Base-by-base conservation (phyloP, 2,113 vertebrate genomes). In the Cochlearius cochlearius region DNA sequence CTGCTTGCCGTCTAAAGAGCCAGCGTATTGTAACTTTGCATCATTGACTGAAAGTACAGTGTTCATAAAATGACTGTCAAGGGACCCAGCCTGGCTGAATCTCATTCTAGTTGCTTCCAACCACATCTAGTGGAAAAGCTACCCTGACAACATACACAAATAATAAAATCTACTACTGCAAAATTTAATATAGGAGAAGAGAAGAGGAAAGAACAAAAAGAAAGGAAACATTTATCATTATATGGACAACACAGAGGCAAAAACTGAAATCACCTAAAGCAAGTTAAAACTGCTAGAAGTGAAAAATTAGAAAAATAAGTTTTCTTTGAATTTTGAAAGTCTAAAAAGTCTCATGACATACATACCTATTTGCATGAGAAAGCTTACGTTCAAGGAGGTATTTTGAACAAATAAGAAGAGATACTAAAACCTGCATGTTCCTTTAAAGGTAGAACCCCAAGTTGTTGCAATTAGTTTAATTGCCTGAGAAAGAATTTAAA, bases 381-480 rank as follows among this genome's bases (percentile, higher is more conserved):
- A 69, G 4, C 21, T 60, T 22, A 67, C 60, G 34, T 66, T 82
- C 15, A 45, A 68, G 39, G 49, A 58, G 27, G 8, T 29, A n/a
- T 53, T 73, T 58, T 64, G 10, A 26, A 47, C 16, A 50, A 56
- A 74, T 15, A 25, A 68, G 83, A 56, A 36, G 20, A 71, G 30
- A 27, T 2, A 26, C 2, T 55, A 60, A 78, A 84, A 11, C 11
- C 7, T 50, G 1, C 0, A 1, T 15, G 15, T 38, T 75, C 29
- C 10, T 88, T 45, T 87, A 92, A 77, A 95, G 19, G 11, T 56
- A 52, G 7, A 17, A 32, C 15, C 23, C 30, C 19, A 38, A 6
- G 12, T 55, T 64, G 16, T 30, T 53, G 15, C 21, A 77, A 27
- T 75, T 56, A 43, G 9, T 17, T 60, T 73, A 27, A 60, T 7